Evolutionary conservation across 37 sponge, comb jelly and placozoan species (phyloP), one percentile per base, ranked within the genome.

Genomic region (Theonella swinhoei): DNA sequence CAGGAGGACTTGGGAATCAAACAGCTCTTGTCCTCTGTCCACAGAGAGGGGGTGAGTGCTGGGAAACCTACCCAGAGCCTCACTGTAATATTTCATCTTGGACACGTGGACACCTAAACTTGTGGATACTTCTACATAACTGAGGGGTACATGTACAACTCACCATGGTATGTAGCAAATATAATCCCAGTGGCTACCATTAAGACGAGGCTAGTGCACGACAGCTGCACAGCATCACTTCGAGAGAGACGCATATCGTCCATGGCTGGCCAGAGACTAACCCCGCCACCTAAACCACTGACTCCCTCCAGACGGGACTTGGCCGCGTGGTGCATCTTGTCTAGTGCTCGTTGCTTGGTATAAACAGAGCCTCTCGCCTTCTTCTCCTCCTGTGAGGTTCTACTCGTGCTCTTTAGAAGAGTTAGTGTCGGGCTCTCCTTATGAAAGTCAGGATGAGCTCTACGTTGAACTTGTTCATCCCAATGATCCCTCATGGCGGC

Each of bases 251-350:
- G 63, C 86, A 85, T 85, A 72, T 78, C 79, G 41, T 78, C 72
- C 86, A 85, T 85, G 1, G 72, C 72, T 11, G 86, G 86, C 86
- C 86, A 85, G 63, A 78, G 5, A 60, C 76, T 85, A 25, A 85
- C 43, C 17, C 86, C 86, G 3, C 86, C 86, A 23, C 86, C 86
- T 5, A 83, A 17, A 2, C 83, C 75, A 23, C 71, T 33, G 35
- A 68, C 47, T 23, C 40, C 60, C 0, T 47, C 76, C 5, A 75
- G 11, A 11, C 40, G 63, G n/a, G 84, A 84, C 68, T 75, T 84
- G 35, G 84, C 84, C 58, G 64, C 61, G 34, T 84, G 76, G 69
- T 84, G 84, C 69, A 28, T 38, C 35, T 36, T 84, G 1, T 9
- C 30, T 24, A 84, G 76, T 59, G 64, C 76, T 33, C 69, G 33